Evolutionary conservation across 2,888 invertebrate species (phyloP), one percentile per base, ranked within the genome.

Genomic region (Gymnoscelis rufifasciata): DNA sequence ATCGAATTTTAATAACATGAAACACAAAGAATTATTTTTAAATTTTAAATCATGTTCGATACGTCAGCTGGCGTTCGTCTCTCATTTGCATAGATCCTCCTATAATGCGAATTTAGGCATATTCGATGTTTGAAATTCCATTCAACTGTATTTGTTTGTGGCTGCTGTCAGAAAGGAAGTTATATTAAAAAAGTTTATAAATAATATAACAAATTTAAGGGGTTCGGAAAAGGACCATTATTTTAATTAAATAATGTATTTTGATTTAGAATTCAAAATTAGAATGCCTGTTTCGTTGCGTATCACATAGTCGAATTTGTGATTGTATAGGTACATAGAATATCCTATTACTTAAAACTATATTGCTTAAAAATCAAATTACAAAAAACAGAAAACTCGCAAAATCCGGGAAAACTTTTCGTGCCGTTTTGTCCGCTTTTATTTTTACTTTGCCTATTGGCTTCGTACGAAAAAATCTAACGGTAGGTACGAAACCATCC

Each of bases 11-110:
- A 46, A 54, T 39, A 54, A 57, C n/a, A 64, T 59, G 53, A 54
- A 65, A 64, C 60, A 61, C 52, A 57, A 58, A 53, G 53, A 62
- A 65, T 62, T 54, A 57, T 60, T n/a, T 66, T 64, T 62, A 62
- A 64, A 62, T 58, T 64, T 62, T 41, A 62, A 67, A 64, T 59
- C 57, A 43, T 54, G 52, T 61, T 59, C 57, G 50, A 60, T 59
- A 56, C 60, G 55, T 54, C 43, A 49, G 48, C 48, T 49, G 35
- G 38, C 52, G 27, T 43, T 41, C 33, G 53, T 49, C 24, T 47
- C 48, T 35, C 40, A 53, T 56, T 54, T 54, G 50, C 52, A 54
- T 51, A 47, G 38, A 14, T 26, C 38, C 44, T 46, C 39, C 44
- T 44, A 29, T 40, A 41, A 44, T 29, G 38, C 43, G 40, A 19